Evolutionary conservation across 2,797 vertebrate species (phyloP), one percentile per base, ranked within the genome.

Genomic region (Selene dorsalis): DNA sequence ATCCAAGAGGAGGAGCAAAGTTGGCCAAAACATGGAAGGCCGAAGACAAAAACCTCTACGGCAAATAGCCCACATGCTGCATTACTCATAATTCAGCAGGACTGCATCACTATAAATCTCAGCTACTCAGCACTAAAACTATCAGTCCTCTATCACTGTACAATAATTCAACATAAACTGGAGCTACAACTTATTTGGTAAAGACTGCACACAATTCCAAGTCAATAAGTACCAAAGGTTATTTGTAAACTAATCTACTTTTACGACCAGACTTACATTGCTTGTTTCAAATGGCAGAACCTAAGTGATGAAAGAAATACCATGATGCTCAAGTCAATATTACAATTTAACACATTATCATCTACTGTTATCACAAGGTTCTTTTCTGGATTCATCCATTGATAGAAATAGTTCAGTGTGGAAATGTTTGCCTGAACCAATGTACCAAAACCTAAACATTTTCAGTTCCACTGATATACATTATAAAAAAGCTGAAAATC

Each of bases 231-330:
- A 68, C 24, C 38, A 56, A 76, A 81, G 38, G 56, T 45, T 28
- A 30, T 41, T 24, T 50, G 16, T 17, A 32, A 10, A 76, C 84
- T 72, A 61, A 61, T 75, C 69, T 76, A 78, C 62, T 30, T 47
- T 62, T 69, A 55, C 41, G 68, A 69, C 57, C 78, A 82, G 63
- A 91, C 89, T 92, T 90, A 89, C 90, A 65, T 86, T 80, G 43
- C 72, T 60, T 61, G 64, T 76, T 88, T 86, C 80, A 90, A 83
- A 68, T 64, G 41, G 82, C 61, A 72, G 77, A 83, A 84, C 87
- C 87, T 90, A 78, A 58, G 58, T 77, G 81, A 86, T 83, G 64
- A 84, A 77, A 90, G 69, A 79, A 35, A 87, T n/a, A 43, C 22
- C 58, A 47, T 50, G 28, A 66, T 61, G 38, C 57, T 70, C 2